Evolutionary conservation across 2,797 vertebrate species (phyloP), one percentile per base, ranked within the genome.

Genomic region (Pangasius larnaudii): DNA sequence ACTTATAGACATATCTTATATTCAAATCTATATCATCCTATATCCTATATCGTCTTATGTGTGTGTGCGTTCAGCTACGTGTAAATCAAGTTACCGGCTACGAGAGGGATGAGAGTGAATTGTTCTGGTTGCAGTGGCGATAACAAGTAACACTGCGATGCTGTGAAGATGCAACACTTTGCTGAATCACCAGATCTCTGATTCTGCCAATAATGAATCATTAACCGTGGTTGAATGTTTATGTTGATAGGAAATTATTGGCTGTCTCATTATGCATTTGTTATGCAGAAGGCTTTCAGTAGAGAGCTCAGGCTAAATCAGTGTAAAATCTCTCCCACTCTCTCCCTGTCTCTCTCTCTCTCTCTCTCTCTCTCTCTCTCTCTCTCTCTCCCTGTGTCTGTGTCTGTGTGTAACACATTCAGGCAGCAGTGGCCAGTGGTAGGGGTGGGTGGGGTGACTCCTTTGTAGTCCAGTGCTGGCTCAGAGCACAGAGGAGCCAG

Each of bases 401-500:
- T 90, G 42, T 90, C 27, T 82, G 84, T 79, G 58, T 59, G 36
- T 84, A 61, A 65, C 46, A 67, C n/a, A 27, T 79, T 85, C 67
- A 36, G n/a, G 85, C 79, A 85, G 88, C 71, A 90, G 88, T 91
- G 90, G 89, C 84, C 89, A 88, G 88, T 75, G 74, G 84, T 78
- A 49, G 58, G 13, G 59, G 27, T 72, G 63, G 86, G 82, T 49
- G 86, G 59, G 65, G 72, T 78, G 88, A 67, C 86, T 89, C 81
- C 88, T 93, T 92, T 92, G 92, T 91, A 92, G 90, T 93, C 88
- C 91, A 85, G 82, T 87, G 88, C 87, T 90, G 87, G 86, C 84
- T 91, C 87, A 84, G 85, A 90, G 86, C 84, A 80, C 83, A 86
- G 88, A 89, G 83, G 86, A 91, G 87, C 91, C 91, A 92, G 93